Conservation (phyloP, 92 coral and sea anemone species). For the Montipora capitata region DNA sequence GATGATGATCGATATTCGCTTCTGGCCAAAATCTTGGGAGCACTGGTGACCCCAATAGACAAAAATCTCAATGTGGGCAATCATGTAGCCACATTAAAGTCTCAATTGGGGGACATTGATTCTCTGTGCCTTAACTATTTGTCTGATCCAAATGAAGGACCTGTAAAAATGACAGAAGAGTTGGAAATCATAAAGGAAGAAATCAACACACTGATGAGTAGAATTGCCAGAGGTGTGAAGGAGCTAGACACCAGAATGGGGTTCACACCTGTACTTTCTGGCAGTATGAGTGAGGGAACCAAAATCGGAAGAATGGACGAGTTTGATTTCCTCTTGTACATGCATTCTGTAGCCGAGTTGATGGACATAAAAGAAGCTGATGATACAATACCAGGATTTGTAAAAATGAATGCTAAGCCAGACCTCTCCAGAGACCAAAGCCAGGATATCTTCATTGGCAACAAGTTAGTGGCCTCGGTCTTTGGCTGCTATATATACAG, state of each 20-base stretch:
- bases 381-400: conserved; percentile 19
- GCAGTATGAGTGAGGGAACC: conserved; percentile 21
- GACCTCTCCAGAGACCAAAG: conserved; percentile 15
- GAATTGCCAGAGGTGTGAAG: conserved; percentile 23
- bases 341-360: conserved; percentile 18
- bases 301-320: conserved; percentile 17
- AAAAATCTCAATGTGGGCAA: conserved; percentile 17
- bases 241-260: conserved; percentile 24
- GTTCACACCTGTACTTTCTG: conserved; percentile 17
- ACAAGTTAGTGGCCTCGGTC: conserved; percentile 25
- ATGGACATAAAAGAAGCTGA: conserved; percentile 8
- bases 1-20: neutral
- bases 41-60: conserved; percentile 23
- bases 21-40: conserved; percentile 5
- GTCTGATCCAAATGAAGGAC: conserved; percentile 22
- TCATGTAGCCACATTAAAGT: conserved; percentile 18
- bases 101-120: conserved; percentile 5
- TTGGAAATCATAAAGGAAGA: conserved; percentile 25
- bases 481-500: conserved; percentile 5
- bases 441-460: conserved; percentile 16
- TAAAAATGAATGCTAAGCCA: conserved; percentile 16
- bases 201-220: conserved; percentile 13
- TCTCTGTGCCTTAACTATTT: conserved; percentile 19
- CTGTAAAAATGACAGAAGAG: conserved; percentile 21
- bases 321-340: conserved; percentile 23